Evolutionary conservation across 2,113 vertebrate species (phyloP).

Genomic region (Oxyruncus cristatus): DNA sequence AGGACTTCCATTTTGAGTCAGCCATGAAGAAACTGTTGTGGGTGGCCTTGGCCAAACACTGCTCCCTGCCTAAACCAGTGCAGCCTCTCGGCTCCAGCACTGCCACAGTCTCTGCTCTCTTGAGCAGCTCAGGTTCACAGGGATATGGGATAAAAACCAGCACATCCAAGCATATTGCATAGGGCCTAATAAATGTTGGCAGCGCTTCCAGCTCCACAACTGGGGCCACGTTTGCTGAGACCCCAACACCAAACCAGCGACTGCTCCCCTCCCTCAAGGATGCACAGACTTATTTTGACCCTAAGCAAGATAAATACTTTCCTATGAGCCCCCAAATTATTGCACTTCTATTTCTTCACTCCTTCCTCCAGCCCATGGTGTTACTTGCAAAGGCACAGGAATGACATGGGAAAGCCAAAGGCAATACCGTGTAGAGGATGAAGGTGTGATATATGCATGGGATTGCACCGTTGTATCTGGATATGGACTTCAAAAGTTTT

Average conservation of each 20-base stretch:
- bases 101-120: fast-evolving
- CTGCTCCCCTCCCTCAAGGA: not conserved
- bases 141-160: not conserved
- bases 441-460: fast-evolving
- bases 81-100: not conserved
- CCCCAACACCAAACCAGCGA: not conserved
- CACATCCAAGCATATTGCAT: not conserved
- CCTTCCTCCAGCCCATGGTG: not conserved
- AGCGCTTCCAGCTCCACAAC: not conserved
- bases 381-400: not conserved
- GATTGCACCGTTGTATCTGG: not conserved
- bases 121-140: not conserved
- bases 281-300: not conserved
- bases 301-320: not conserved
- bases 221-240: not conserved
- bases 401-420: not conserved
- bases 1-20: not conserved
- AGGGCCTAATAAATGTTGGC: not conserved
- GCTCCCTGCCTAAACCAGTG: not conserved
- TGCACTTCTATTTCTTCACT: not conserved
- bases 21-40: not conserved
- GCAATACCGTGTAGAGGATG: not conserved
- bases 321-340: not conserved
- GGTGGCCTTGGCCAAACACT: not conserved
- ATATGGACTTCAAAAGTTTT: not conserved